These are phyloP conservation scores for Thinocorus orbignyianus DNA, from an alignment of 2,113 vertebrate species.

Conservation along the genomic window DNA sequence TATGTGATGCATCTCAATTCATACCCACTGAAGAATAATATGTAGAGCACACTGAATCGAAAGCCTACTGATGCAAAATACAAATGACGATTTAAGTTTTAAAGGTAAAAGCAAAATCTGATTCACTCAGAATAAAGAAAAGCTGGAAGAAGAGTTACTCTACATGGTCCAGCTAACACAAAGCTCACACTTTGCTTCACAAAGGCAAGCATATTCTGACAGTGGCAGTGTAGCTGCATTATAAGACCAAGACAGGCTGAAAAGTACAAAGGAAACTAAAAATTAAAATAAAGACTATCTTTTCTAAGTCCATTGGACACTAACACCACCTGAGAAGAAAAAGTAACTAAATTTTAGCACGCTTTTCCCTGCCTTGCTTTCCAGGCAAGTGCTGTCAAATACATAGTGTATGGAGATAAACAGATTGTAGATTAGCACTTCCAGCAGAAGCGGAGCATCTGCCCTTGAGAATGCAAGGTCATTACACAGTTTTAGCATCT, in stretches of 20 bases:
- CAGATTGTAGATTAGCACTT: slow-evolving; percentile 53
- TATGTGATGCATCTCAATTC: background rate
- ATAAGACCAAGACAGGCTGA: background rate
- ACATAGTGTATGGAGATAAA: slow-evolving; percentile 27
- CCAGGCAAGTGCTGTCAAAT: slow-evolving; percentile 42
- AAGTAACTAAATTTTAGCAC: background rate
- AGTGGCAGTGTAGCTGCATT: background rate
- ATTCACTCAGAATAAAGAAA: background rate
- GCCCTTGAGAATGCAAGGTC: slow-evolving; percentile 72
- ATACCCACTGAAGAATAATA: background rate
- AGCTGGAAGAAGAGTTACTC: background rate
- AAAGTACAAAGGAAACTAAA: slow-evolving; percentile 25
- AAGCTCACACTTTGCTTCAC: background rate
- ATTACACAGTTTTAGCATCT: slow-evolving; percentile 64
- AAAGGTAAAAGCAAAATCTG: background rate
- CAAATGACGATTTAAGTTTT: background rate
- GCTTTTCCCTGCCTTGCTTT: slow-evolving; percentile 18
- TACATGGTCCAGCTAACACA: rapidly evolving
- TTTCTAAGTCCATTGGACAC: background rate
- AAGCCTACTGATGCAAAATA: background rate
- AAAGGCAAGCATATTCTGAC: background rate
- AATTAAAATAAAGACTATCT: background rate
- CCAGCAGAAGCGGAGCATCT: slow-evolving; percentile 35
- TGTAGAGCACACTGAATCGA: rapidly evolving
- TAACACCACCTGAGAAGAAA: background rate